Conservation (phyloP, 2,113 vertebrate species). For the Catagonus wagneri region DNA sequence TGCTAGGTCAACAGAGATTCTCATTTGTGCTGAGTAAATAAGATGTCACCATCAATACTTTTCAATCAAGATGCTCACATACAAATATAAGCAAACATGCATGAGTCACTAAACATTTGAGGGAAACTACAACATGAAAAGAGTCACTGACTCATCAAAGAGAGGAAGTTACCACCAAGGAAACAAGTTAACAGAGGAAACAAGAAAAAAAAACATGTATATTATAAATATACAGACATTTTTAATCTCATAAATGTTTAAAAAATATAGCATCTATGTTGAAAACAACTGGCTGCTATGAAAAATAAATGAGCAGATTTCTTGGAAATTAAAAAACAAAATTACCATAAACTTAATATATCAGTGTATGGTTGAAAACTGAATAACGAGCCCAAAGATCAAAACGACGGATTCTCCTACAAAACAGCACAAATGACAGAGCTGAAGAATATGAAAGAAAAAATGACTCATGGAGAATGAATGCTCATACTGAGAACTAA, state of each 20-base stretch:
- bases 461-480: not conserved
- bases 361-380: not conserved
- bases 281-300: not conserved
- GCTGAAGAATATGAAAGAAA: not conserved
- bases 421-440: not conserved
- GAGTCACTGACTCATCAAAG: not conserved
- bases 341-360: constrained; percentile 30
- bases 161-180: not conserved
- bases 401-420: not conserved
- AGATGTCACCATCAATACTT: constrained; percentile 45
- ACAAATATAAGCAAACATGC: constrained; percentile 25
- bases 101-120: constrained; percentile 24
- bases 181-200: not conserved
- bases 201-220: not conserved
- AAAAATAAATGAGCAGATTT: constrained; percentile 5
- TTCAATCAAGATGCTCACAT: constrained; percentile 58
- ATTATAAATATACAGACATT: not conserved
- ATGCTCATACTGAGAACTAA: not conserved
- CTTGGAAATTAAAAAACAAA: constrained; percentile 56
- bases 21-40: constrained; percentile 45
- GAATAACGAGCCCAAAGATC: not conserved
- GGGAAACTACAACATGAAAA: not conserved
- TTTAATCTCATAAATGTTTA: not conserved
- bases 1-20: not conserved
- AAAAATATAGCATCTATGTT: not conserved